phyloP scores from a whole-genome alignment of 2,113 vertebrate genomes.

The Hydropotes inermis region DNA sequence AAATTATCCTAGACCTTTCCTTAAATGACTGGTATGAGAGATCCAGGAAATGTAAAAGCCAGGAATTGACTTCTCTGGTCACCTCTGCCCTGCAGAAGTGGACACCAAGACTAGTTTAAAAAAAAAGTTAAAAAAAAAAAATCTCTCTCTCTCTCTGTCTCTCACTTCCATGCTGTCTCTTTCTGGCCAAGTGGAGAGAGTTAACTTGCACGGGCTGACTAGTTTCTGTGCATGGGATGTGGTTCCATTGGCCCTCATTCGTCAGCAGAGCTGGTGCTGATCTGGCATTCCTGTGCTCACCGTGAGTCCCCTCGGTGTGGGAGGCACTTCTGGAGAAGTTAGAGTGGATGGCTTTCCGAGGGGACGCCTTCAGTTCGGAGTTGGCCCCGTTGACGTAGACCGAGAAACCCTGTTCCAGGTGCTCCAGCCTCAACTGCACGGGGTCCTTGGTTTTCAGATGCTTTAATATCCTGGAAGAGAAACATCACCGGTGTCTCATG shows the following conservation, averaged over 20 bases:
- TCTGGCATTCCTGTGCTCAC: constrained; percentile 77
- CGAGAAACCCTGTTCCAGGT: constrained; percentile 93
- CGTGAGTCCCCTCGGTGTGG: constrained; percentile 76
- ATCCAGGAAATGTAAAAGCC: background rate
- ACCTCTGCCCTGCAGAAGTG: background rate
- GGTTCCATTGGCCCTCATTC: background rate
- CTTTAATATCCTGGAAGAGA: constrained; percentile 84
- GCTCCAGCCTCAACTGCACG: constrained; percentile 86
- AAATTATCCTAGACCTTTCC: background rate
- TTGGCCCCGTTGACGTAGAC: constrained; percentile 97
- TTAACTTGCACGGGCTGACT: background rate
- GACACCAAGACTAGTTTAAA: background rate
- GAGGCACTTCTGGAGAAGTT: constrained; percentile 65
- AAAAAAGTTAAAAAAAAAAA: background rate
- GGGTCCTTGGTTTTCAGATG: constrained; percentile 86
- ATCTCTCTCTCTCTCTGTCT: background rate
- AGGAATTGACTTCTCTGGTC: background rate
- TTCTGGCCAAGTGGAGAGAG: background rate
- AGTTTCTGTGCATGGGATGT: background rate
- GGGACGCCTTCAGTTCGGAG: constrained; percentile 79
- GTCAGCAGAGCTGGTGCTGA: too few relatives aligned
- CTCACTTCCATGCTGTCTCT: background rate
- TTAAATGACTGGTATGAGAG: background rate
- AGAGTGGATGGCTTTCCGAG: constrained; percentile 63
- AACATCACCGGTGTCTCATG: background rate